Evolutionary conservation across 2,888 invertebrate species (phyloP), one percentile per base, ranked within the genome.

Genomic region (Esperia sulphurella): DNA sequence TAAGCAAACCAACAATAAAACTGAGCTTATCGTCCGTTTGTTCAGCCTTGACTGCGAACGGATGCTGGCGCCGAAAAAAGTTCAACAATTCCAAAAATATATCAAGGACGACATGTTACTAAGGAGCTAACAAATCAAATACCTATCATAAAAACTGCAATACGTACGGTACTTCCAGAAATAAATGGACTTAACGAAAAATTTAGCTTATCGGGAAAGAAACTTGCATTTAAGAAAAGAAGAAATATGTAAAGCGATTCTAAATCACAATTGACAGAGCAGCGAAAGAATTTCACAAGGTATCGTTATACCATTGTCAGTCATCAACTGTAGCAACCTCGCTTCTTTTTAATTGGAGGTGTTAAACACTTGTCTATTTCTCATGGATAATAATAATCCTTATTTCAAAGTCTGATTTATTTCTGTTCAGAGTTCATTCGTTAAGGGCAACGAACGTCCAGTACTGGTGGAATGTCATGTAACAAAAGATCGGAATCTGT

Each of bases 31-130:
- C 66, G 54, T 57, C 51, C 54, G 68, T 68, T 71, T 68, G 67
- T 63, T 55, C 63, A 78, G 69, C 83, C 81, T 81, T 82, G 82
- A 68, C 66, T 66, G 62, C 65, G 52, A 63, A 63, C 73, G 75
- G 81, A 81, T 77, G 80, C 79, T 76, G 75, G 59, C 56, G 50
- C 35, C 6, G 58, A 55, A 71, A 68, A 71, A 69, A 66, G 60
- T 58, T 63, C 57, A 59, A 65, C 61, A 73, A 74, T 64, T 68
- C 50, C 53, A 49, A 45, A 45, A 45, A 9, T 33, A 8, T 44
- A 44, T 35, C 31, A 14, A 43, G 29, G 30, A 31, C 31, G 31
- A 8, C 4, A 31, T 13, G 12, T 35, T 41, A 2, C 8, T 13
- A 42, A 42, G 10, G 21, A 21, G 21, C 21, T 5, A 21, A 21